phyloP scores from a whole-genome alignment of 1,140 invertebrate species.

The Mya arenaria region DNA sequence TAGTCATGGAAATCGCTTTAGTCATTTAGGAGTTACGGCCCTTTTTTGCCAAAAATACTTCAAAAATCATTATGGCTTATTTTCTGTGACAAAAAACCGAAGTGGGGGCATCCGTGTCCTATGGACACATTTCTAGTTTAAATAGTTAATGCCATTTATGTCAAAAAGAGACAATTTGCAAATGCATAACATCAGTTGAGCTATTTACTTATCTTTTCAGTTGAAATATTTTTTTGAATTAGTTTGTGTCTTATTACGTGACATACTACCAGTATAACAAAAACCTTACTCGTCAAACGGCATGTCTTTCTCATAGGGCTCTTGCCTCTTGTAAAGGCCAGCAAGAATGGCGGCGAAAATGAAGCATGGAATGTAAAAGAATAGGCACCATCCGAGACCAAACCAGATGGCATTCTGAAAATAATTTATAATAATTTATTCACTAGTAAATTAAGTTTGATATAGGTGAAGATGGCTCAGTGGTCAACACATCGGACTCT shows the following conservation, averaged over 20 bases:
- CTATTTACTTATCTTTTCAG: background rate
- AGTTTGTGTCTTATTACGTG: background rate
- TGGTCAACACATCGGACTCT: too few relatives aligned
- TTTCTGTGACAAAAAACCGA: too few relatives aligned
- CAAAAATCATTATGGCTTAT: too few relatives aligned
- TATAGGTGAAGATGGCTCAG: too few relatives aligned
- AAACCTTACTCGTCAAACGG: slow-evolving; percentile 34
- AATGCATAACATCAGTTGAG: background rate
- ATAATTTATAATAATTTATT: too few relatives aligned
- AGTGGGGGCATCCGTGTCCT: too few relatives aligned
- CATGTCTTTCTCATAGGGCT: slow-evolving; percentile 31
- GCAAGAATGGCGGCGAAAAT: slow-evolving; percentile 90
- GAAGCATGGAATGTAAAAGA: slow-evolving; percentile 91
- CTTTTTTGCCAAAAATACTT: too few relatives aligned
- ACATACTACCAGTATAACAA: background rate
- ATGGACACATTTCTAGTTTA: background rate
- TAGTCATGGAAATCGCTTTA: too few relatives aligned
- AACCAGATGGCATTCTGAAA: slow-evolving; percentile 95
- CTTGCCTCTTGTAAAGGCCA: slow-evolving; percentile 59
- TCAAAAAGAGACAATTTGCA: background rate
- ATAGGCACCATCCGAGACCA: slow-evolving; percentile 89
- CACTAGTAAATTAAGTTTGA: too few relatives aligned
- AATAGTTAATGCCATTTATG: background rate
- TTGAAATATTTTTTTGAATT: background rate
- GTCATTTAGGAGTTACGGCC: too few relatives aligned